Conservation (phyloP, 2,888 invertebrate genomes). For the Celastrina argiolus region DNA sequence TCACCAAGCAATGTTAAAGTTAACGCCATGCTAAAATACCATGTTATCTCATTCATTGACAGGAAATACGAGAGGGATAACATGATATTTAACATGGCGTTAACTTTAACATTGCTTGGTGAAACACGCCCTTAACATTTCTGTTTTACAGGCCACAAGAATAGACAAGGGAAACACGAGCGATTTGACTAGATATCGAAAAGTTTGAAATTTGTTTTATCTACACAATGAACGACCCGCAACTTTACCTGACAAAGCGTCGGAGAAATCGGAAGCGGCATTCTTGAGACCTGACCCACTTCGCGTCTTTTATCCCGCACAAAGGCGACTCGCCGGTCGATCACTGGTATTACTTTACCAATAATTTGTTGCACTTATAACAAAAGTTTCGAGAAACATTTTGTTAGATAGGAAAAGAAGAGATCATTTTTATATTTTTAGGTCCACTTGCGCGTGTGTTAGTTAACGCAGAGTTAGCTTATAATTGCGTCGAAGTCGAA, state of each 20-base stretch:
- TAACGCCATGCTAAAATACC: no score
- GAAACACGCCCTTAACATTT: no score
- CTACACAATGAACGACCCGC: not conserved
- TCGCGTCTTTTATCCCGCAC: conserved; percentile 18
- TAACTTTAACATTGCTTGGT: no score
- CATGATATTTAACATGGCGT: no score
- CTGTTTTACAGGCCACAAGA: not conserved
- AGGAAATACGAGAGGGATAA: no score
- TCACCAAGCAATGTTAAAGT: no score
- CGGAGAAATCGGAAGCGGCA: conserved; percentile 1
- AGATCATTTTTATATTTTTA: no score
- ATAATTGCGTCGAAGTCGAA: no score
- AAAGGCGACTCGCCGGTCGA: conserved; percentile 18
- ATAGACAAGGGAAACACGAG: not conserved
- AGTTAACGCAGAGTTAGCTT: no score
- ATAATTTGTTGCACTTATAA: conserved; percentile 10
- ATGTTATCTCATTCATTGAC: no score
- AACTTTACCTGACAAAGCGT: conserved; percentile 22
- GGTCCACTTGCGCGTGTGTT: no score
- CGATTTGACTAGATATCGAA: not conserved
- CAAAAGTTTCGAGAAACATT: not conserved
- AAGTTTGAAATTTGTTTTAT: not conserved
- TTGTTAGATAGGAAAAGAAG: no score
- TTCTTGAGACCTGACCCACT: conserved; percentile 15
- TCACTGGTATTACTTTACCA: conserved; percentile 13